These are phyloP conservation scores for Remorina albescens DNA, from an alignment of 2,797 vertebrate genomes.

Conservation along the genomic window DNA sequence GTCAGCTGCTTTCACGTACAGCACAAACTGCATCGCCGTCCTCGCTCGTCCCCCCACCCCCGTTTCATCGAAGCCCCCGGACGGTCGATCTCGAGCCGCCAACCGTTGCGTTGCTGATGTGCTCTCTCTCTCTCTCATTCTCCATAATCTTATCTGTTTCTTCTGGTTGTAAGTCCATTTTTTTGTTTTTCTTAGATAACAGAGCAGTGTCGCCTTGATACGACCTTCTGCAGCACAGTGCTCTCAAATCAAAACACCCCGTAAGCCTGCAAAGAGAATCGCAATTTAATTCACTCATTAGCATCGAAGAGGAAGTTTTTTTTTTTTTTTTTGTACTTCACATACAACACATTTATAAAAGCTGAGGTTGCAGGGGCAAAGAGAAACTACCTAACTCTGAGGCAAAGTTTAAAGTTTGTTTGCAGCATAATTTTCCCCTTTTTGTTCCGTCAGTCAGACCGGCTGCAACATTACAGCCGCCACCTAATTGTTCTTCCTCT, in stretches of 20 bases:
- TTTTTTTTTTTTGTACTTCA: slow-evolving; percentile 18
- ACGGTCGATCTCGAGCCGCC: slow-evolving; percentile 4
- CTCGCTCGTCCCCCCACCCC: no score
- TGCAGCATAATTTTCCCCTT: not conserved
- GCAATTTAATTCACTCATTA: slow-evolving; percentile 30
- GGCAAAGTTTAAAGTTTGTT: not conserved
- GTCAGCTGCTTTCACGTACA: slow-evolving; percentile 14
- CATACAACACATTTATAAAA: not conserved
- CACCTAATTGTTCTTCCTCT: not conserved
- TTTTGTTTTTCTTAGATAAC: not conserved
- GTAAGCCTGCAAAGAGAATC: slow-evolving; percentile 12
- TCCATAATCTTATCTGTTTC: not conserved
- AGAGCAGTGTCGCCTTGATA: not conserved
- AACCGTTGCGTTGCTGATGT: no score
- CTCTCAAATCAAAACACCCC: not conserved
- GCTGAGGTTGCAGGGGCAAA: not conserved
- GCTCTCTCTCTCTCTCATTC: not conserved
- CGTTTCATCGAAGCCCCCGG: not conserved
- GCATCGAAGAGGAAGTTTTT: slow-evolving; percentile 7
- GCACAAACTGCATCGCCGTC: not conserved
- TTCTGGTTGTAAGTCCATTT: not conserved
- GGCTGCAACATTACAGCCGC: not conserved
- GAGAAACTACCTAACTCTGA: not conserved
- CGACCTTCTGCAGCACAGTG: not conserved
- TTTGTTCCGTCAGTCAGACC: not conserved